Evolutionary conservation across 2,797 vertebrate species (phyloP).

Genomic region (Cheirogaleus major): DNA sequence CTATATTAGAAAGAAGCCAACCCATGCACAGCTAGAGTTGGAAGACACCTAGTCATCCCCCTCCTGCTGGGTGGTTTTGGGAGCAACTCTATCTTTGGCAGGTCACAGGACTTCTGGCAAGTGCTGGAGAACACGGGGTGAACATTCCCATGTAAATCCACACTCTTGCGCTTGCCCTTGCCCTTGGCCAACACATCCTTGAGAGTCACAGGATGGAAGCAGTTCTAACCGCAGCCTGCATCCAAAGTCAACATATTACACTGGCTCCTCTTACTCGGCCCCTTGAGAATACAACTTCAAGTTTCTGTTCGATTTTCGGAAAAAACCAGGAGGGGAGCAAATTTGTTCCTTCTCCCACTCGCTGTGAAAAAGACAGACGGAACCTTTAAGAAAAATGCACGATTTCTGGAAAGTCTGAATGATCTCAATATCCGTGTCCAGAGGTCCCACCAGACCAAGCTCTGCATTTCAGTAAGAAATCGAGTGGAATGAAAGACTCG

Average conservation of each 20-base stretch:
- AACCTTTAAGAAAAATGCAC: background rate
- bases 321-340: background rate
- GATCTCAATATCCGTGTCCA: background rate
- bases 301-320: background rate
- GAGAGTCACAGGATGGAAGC: background rate
- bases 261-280: background rate
- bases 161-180: background rate
- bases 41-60: background rate
- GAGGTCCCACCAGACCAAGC: background rate
- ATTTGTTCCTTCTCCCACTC: background rate
- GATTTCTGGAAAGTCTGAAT: background rate
- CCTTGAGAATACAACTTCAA: background rate
- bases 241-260: background rate
- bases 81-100: background rate
- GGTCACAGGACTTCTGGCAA: background rate
- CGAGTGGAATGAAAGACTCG: background rate
- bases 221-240: background rate
- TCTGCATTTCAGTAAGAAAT: conserved; percentile 1
- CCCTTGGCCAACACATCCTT: background rate
- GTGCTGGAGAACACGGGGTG: background rate
- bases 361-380: background rate
- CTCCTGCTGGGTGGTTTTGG: background rate
- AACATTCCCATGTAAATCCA: background rate
- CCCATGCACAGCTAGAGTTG: background rate
- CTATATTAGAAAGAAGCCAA: background rate